phyloP scores from a whole-genome alignment of 2,113 vertebrate genomes.

The Cheilinus undulatus region DNA sequence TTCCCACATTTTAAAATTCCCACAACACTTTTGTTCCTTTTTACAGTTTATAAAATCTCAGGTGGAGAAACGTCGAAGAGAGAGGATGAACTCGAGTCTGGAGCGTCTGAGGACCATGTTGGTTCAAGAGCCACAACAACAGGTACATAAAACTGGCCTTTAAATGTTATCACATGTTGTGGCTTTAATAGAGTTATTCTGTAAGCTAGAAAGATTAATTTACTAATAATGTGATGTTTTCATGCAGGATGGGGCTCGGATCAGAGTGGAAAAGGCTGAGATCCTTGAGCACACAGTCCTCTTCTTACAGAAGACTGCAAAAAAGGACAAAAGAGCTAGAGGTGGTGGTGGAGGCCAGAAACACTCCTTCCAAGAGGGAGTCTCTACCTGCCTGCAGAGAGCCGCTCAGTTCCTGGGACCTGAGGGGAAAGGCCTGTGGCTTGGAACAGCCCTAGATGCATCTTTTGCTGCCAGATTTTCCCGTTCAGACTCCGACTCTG shows the following conservation, averaged over 20 bases:
- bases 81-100: conserved; percentile 88
- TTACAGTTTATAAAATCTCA: conserved; percentile 86
- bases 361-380: conserved; percentile 69
- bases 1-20: not conserved
- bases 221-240: not conserved
- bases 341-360: conserved; percentile 18
- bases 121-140: conserved; percentile 69
- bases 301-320: conserved; percentile 63
- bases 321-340: not conserved
- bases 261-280: conserved; percentile 89
- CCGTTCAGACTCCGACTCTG: conserved; percentile 1
- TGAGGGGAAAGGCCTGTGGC: conserved; percentile 52
- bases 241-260: conserved; percentile 65
- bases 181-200: too few species aligned
- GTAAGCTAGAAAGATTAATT: too few species aligned
- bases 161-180: too few species aligned
- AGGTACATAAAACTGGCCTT: conserved; percentile 70
- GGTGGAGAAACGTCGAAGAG: conserved; percentile 86
- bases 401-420: conserved; percentile 72
- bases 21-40: not conserved
- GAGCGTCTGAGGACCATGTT: conserved; percentile 83
- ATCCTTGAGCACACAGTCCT: conserved; percentile 86
- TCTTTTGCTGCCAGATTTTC: conserved; percentile 23
- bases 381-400: conserved; percentile 75
- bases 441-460: conserved; percentile 31